Evolutionary conservation across 2,797 vertebrate genomes (phyloP).

Genomic region (Tragelaphus oryx): DNA sequence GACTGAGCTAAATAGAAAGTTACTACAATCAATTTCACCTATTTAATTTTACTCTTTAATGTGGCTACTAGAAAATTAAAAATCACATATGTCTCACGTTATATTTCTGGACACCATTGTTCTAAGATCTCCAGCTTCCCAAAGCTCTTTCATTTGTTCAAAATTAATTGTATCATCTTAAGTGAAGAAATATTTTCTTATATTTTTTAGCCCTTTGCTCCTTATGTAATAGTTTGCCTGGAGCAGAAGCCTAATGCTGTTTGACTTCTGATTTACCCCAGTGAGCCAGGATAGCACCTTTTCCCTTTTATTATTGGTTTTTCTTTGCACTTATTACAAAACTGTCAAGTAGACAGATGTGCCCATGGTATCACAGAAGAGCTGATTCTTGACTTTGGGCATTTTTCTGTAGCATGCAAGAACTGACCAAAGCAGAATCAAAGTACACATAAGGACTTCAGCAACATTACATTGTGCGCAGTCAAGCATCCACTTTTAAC

Average conservation of each 20-base stretch:
- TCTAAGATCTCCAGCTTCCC: not conserved
- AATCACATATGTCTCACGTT: not conserved
- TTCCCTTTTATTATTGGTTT: not conserved
- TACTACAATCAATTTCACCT: not conserved
- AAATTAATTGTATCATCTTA: not conserved
- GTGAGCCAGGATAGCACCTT: not conserved
- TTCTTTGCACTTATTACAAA: not conserved
- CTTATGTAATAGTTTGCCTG: not conserved
- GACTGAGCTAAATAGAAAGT: not conserved
- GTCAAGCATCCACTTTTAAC: not conserved
- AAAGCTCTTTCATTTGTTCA: not conserved
- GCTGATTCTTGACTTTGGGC: not conserved
- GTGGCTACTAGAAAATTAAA: not conserved
- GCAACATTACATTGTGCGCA: not conserved
- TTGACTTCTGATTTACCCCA: not conserved
- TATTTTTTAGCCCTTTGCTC: not conserved
- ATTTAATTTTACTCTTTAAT: not conserved
- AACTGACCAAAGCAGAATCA: not conserved
- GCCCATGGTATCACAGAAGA: not conserved
- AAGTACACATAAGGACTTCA: not conserved
- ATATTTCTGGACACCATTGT: not conserved
- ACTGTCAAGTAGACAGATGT: not conserved
- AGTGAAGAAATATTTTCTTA: not conserved
- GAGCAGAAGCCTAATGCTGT: not conserved
- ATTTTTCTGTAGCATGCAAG: constrained; percentile 1